Percentiles rank a stretch among this genome's conserved stretches.
Conservation (phyloP, 2,888 invertebrate genomes). For the Drosophila limbata region DNA sequence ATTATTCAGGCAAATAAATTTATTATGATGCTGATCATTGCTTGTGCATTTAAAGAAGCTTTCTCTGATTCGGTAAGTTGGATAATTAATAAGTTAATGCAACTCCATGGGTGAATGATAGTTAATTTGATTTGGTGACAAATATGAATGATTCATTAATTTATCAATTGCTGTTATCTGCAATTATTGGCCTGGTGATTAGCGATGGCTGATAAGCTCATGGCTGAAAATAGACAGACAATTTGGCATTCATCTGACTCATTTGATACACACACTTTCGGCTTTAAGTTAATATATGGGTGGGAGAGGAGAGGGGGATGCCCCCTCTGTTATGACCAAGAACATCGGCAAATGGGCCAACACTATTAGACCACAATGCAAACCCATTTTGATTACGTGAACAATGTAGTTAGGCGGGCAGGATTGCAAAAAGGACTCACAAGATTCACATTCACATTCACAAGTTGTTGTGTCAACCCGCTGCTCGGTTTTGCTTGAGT, state of each 20-base stretch:
- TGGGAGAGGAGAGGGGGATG: background rate
- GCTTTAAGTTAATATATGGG: slow-evolving; percentile 43
- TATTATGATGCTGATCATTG: background rate
- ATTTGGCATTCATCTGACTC: slow-evolving; percentile 20
- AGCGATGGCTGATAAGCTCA: background rate
- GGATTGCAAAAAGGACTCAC: slow-evolving; percentile 26
- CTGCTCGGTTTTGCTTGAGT: slow-evolving; percentile 55
- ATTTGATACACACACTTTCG: slow-evolving; percentile 21
- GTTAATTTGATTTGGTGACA: background rate
- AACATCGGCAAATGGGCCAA: slow-evolving; percentile 40
- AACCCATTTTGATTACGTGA: slow-evolving; percentile 57
- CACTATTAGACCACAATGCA: slow-evolving; percentile 56
- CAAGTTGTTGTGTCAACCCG: slow-evolving; percentile 49
- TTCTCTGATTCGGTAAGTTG: background rate
- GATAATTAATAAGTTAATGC: background rate
- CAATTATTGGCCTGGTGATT: background rate
- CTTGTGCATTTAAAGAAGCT: background rate
- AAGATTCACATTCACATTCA: slow-evolving; percentile 13
- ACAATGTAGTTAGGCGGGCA: slow-evolving; percentile 14
- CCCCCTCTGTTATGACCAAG: slow-evolving; percentile 4
- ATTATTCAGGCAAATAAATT: background rate
- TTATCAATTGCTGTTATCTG: background rate
- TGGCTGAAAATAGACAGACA: slow-evolving; percentile 6
- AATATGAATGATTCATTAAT: too few relatives aligned
- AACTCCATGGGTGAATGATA: background rate